Evolutionary conservation across 2,888 invertebrate genomes (phyloP).

Genomic region (Lacanobia oleracea): DNA sequence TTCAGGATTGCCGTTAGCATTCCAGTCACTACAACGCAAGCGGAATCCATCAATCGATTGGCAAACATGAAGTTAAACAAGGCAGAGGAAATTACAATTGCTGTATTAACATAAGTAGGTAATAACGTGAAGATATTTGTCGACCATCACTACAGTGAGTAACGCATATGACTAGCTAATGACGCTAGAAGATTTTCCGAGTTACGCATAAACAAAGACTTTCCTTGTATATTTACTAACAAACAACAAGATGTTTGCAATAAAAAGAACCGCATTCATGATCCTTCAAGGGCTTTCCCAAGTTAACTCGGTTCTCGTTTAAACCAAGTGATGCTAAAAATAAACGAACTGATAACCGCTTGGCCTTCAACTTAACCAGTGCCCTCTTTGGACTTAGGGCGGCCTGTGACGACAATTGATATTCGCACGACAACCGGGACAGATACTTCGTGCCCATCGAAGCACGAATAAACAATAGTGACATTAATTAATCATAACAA

Average conservation of each 20-base stretch:
- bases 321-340: not conserved
- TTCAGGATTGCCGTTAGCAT: slow-evolving; percentile 6
- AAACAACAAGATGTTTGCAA: slow-evolving; percentile 24
- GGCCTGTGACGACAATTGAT: slow-evolving; percentile 16
- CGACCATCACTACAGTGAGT: slow-evolving; percentile 27
- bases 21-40: slow-evolving; percentile 14
- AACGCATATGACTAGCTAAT: slow-evolving; percentile 42
- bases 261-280: not conserved
- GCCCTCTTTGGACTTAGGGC: slow-evolving; percentile 13
- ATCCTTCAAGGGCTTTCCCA: not conserved
- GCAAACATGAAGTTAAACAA: slow-evolving; percentile 24
- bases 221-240: slow-evolving; percentile 50
- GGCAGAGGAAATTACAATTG: slow-evolving; percentile 10
- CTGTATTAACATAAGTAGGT: slow-evolving; percentile 31
- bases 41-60: not conserved
- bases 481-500: slow-evolving; percentile 57
- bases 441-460: slow-evolving; percentile 31
- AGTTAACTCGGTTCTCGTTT: not conserved
- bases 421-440: slow-evolving; percentile 23
- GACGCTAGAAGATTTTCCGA: slow-evolving; percentile 56
- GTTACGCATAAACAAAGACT: slow-evolving; percentile 38
- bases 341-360: not conserved
- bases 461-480: slow-evolving; percentile 54
- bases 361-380: slow-evolving; percentile 26
- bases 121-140: slow-evolving; percentile 33